Conservation (phyloP, 2,888 invertebrate species). For the Euzetes globulus region DNA sequence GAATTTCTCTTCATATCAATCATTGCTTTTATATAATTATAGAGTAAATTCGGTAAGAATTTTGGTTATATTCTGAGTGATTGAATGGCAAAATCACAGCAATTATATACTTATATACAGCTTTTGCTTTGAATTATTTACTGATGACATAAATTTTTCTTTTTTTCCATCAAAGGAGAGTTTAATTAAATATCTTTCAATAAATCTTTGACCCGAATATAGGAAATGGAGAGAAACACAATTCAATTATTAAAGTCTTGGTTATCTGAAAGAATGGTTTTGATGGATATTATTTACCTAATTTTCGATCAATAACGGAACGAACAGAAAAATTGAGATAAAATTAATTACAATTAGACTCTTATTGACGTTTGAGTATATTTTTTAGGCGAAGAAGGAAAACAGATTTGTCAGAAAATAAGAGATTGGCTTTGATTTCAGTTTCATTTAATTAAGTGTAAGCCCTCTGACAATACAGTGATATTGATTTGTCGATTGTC, state of each 20-base stretch:
- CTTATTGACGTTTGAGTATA: background rate
- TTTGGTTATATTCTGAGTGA: background rate
- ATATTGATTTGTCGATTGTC: conserved; percentile 22
- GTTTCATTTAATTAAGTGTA: conserved; percentile 13
- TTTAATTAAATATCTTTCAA: background rate
- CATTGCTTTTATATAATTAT: conserved; percentile 20
- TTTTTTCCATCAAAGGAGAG: background rate
- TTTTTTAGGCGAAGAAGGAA: background rate
- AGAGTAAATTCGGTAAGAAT: conserved; percentile 3
- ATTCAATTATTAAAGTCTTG: background rate
- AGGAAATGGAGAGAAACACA: background rate
- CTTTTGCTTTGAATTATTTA: conserved; percentile 19
- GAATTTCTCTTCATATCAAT: conserved; percentile 5
- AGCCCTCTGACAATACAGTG: background rate
- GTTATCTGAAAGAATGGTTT: background rate
- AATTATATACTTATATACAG: conserved; percentile 19
- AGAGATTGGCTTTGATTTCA: background rate
- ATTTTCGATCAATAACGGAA: no score
- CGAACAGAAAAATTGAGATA: no score
- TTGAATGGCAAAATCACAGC: conserved; percentile 8
- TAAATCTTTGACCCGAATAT: conserved; percentile 14
- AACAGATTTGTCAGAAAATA: background rate
- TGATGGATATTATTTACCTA: no score
- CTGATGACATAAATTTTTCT: conserved; percentile 15
- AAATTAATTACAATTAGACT: background rate